Conservation (phyloP, 2,888 invertebrate genomes). For the Drosophila rellima region DNA sequence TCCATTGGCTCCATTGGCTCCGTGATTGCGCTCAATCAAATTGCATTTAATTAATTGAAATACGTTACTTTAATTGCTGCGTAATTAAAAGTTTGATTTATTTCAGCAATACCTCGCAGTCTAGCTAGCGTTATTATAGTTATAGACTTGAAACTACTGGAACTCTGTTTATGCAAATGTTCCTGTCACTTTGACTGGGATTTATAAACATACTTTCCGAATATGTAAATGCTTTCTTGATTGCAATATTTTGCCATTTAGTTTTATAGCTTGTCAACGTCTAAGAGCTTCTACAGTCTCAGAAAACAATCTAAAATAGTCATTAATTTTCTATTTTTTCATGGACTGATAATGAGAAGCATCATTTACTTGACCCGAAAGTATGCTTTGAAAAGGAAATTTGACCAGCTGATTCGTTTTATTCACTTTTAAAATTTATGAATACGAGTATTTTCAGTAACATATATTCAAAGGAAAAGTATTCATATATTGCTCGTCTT, state of each 20-base stretch:
- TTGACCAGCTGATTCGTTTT: conserved; percentile 1
- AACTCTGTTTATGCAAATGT: conserved; percentile 54
- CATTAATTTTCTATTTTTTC: conserved; percentile 2
- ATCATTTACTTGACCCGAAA: conserved; percentile 39
- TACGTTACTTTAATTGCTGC: conserved; percentile 77
- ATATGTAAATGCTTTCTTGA: conserved; percentile 45
- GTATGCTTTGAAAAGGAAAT: conserved; percentile 30
- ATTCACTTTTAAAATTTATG: background rate
- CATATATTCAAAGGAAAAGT: background rate
- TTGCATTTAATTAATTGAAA: conserved; percentile 80
- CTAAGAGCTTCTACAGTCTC: background rate
- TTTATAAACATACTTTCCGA: conserved; percentile 35
- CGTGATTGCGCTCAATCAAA: conserved; percentile 54
- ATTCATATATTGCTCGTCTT: background rate
- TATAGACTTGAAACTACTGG: conserved; percentile 5
- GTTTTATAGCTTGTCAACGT: conserved; percentile 24
- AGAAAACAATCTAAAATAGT: background rate
- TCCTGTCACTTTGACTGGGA: conserved; percentile 31
- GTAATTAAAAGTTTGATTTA: conserved; percentile 81
- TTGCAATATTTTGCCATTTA: conserved; percentile 27
- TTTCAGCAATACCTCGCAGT: conserved; percentile 32
- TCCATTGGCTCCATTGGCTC: conserved; percentile 22
- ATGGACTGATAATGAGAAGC: conserved; percentile 13
- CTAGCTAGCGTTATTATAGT: conserved; percentile 1
- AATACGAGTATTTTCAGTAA: background rate